Conservation (phyloP, 2,888 invertebrate species). For the Cosmopolites sordidus region DNA sequence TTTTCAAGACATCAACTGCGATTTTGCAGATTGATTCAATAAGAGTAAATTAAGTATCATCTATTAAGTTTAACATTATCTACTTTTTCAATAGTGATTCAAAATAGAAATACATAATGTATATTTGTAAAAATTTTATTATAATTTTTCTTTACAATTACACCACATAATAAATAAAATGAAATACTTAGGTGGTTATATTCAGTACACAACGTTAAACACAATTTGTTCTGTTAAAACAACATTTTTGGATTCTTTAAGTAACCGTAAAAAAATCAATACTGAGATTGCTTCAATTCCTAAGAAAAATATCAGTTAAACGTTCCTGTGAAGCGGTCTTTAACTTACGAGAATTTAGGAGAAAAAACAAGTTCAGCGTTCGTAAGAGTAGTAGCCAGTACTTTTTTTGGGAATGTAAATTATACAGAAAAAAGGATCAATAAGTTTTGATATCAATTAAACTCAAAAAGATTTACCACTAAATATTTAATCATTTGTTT, state of each 20-base stretch:
- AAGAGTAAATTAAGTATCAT: too few species aligned
- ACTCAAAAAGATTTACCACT: too few species aligned
- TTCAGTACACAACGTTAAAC: slow-evolving; percentile 10
- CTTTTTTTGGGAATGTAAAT: slow-evolving; percentile 13
- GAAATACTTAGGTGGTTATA: slow-evolving; percentile 10
- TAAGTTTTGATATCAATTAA: too few species aligned
- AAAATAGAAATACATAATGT: not conserved
- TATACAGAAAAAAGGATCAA: too few species aligned
- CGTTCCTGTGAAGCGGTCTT: not conserved
- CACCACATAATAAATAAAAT: slow-evolving; percentile 15
- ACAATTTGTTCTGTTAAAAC: slow-evolving; percentile 5
- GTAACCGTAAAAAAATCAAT: slow-evolving; percentile 8
- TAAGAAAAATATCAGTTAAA: not conserved
- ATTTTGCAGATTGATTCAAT: too few species aligned
- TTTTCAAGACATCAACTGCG: too few species aligned
- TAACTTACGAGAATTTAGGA: slow-evolving; percentile 1
- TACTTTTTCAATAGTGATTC: too few species aligned
- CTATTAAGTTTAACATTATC: too few species aligned
- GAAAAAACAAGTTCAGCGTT: slow-evolving; percentile 2
- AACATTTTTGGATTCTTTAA: slow-evolving; percentile 10
- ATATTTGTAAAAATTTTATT: slow-evolving; percentile 16
- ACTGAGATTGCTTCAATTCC: slow-evolving; percentile 1
- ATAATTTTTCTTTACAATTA: slow-evolving; percentile 16
- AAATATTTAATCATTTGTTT: too few species aligned
- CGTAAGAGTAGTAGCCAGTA: slow-evolving; percentile 14